Conservation (phyloP, 2,797 vertebrate species). For the Channallabes apus region DNA sequence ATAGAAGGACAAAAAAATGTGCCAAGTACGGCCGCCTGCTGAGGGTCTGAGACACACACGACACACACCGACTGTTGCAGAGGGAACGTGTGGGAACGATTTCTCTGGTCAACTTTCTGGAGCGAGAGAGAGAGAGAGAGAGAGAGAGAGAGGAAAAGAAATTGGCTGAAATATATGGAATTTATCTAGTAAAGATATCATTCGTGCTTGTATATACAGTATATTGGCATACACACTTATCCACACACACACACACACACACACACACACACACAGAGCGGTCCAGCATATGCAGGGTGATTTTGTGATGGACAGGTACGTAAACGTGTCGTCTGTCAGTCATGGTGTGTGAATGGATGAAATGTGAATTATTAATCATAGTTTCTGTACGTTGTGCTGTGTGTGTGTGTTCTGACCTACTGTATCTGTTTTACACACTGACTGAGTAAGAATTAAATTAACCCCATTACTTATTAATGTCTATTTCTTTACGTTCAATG, state of each 20-base stretch:
- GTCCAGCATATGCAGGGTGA: background rate
- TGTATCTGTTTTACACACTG: background rate
- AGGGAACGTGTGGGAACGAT: background rate
- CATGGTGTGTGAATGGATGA: conserved; percentile 2
- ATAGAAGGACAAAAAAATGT: background rate
- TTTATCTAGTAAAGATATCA: background rate
- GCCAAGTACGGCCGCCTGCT: conserved; percentile 12
- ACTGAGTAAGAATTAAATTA: background rate
- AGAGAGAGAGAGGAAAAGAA: background rate
- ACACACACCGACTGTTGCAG: background rate
- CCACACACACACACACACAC: background rate
- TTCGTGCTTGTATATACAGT: conserved; percentile 1
- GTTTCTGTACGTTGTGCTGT: background rate
- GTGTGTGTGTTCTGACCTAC: background rate
- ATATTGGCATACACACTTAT: conserved; percentile 23
- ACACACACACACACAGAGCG: conserved; percentile 33
- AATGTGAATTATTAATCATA: conserved; percentile 11
- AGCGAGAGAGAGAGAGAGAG: too few species aligned
- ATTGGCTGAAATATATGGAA: background rate
- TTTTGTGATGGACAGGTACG: conserved; percentile 6
- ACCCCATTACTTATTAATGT: background rate
- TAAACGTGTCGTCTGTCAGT: conserved; percentile 14
- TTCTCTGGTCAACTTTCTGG: background rate
- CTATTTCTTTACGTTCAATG: background rate
- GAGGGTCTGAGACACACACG: background rate